Base-by-base conservation (phyloP, 1,140 invertebrate genomes). In the Neuroterus valhalla region DNA sequence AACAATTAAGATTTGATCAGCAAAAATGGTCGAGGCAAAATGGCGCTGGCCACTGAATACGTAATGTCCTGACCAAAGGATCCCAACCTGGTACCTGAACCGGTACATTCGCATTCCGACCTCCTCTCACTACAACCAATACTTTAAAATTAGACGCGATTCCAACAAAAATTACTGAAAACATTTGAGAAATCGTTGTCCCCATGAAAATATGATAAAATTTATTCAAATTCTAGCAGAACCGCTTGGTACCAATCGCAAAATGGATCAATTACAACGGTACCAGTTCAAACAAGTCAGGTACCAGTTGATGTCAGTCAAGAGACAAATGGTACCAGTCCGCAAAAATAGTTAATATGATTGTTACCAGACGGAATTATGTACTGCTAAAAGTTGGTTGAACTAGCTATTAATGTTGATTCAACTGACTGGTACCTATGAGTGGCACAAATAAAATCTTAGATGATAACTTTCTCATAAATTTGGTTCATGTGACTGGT, bases 1-100 rank as follows among this genome's bases (percentile, higher is more conserved):
- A 90, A 90, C 89, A 90, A 90, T 90, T 90, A 90, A 90, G 89
- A 90, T 90, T 90, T 90, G 89, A 90, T 90, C 89, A 89, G 87
- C 89, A 90, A 90, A 90, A 90, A 90, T 90, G 89, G 89, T 90
- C 79, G 89, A 90, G 85, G 80, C 84, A 90, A 90, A 90, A 90
- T 90, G 89, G 89, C 89, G 89, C 84, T 87, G 81, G 84, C 84
- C 84, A 88, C 85, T 87, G 87, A 86, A 89, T 89, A 86, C 87
- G 82, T 89, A 89, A 89, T 89, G 82, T 77, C n/a, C 48, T 76
- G 82, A 77, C 72, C 67, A 77, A 71, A 44, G 72, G 21, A 73
- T 67, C 74, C 68, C 50, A 74, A 68, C 46, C 72, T 71, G 55
- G 45, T 75, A 82, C 80, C 80, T 43, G 76, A 82, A 82, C 21